Evolutionary conservation across 1,140 invertebrate genomes (phyloP), one percentile per base, ranked within the genome.

Genomic region (Coboldia fuscipes): DNA sequence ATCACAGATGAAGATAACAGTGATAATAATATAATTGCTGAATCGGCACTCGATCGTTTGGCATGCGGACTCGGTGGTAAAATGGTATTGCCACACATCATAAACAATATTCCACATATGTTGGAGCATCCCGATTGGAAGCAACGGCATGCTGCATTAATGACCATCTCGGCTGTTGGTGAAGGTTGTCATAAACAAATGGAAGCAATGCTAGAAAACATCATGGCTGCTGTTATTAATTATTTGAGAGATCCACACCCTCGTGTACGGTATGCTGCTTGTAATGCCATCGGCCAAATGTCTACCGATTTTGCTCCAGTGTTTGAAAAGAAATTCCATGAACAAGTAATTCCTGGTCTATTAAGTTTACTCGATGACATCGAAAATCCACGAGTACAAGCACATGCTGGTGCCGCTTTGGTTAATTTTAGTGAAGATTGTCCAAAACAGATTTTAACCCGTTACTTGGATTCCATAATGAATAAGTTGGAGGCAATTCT

Each of bases 381-480:
- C 46, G 68, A 61, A 1, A 86, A 90, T 58, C 90, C 94, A 3
- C 64, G 94, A 40, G 93, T 98, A 36, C 92, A 97, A 62, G 79
- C 79, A 28, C 81, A 86, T 51, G 80, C 80, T 32, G 80, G 78
- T 42, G 93, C 94, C 28, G 96, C 96, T 31, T 61, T 99, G 21
- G 93, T 99, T 0, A 99, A 99, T 60, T 99, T 99, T 57, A 92
- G 89, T 50, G 94, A 98, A 64, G 92, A 97, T 52, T 97, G 93
- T 60, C 89, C 93, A 0, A 96, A 97, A 54, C 68, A 74, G 44
- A 92, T 97, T 40, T 62, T 99, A 17, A 77, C 75, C 16, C 74
- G 72, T 36, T 97, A 98, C 56, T 62, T 98, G 24, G 75, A 90
- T 49, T 70, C 68, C 9, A 79, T 99, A 38, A 93, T 97, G 72